Evolutionary conservation across 30 jellyfish, hydroid and myxozoan genomes (phyloP).

Genomic region (Aurelia aurita complex sp. Pacific): DNA sequence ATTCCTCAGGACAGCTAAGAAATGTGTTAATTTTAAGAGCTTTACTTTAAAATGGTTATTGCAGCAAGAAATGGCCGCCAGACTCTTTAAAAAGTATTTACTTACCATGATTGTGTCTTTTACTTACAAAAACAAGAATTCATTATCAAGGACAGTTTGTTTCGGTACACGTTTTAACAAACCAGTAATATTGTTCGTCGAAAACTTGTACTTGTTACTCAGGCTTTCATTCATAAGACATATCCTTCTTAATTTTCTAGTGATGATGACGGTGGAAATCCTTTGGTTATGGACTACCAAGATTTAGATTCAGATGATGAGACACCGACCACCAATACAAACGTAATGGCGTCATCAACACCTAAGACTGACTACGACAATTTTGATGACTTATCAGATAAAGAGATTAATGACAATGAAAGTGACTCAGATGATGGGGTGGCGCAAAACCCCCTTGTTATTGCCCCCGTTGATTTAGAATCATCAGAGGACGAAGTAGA

Average conservation of each 20-base stretch:
- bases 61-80: too few relatives aligned
- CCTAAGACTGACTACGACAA: conserved; percentile 24
- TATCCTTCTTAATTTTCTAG: neutral
- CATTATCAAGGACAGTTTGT: too few relatives aligned
- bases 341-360: neutral
- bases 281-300: conserved; percentile 70
- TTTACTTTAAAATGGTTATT: too few relatives aligned
- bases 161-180: too few relatives aligned
- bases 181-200: too few relatives aligned
- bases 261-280: conserved; percentile 83
- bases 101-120: too few relatives aligned
- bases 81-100: too few relatives aligned
- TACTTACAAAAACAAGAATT: too few relatives aligned
- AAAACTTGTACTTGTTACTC: too few relatives aligned
- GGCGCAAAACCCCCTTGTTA: conserved; percentile 68
- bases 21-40: too few relatives aligned
- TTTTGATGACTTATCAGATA: neutral
- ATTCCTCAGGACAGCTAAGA: too few relatives aligned
- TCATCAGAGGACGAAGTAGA: conserved; percentile 58
- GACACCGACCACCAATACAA: conserved; percentile 27
- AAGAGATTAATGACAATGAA: neutral
- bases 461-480: conserved; percentile 54
- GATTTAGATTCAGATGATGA: conserved; percentile 78
- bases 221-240: too few relatives aligned
- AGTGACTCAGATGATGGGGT: conserved; percentile 41